A percentile compares a stretch with the other conserved stretches of the same genome.
Conservation (phyloP, 2,113 vertebrate species). For the Herpailurus yagouaroundi region DNA sequence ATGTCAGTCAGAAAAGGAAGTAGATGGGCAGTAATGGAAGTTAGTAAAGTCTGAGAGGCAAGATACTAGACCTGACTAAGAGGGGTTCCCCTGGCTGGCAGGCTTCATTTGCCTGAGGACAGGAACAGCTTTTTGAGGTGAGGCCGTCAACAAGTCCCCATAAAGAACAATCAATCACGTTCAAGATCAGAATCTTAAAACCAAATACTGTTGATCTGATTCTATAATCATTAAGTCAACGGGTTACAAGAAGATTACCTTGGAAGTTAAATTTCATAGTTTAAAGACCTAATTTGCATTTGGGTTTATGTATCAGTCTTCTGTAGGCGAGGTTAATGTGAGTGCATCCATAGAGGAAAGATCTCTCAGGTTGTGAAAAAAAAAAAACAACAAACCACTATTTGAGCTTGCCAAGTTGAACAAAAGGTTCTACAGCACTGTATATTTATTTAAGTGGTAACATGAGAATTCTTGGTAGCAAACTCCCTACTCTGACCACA, state of each 20-base stretch:
- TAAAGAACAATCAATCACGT: neutral
- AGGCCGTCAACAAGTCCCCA: neutral
- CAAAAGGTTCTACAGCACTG: neutral
- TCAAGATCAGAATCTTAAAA: neutral
- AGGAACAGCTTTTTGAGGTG: neutral
- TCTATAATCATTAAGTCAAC: neutral
- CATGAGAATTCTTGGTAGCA: neutral
- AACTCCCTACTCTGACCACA: neutral
- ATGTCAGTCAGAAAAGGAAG: neutral
- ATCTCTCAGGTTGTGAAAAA: neutral
- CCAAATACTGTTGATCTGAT: neutral
- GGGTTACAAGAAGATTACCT: neutral
- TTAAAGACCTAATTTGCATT: constrained; percentile 17
- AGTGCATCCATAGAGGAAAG: neutral
- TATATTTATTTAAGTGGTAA: neutral
- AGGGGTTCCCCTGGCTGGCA: neutral
- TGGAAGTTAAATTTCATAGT: neutral
- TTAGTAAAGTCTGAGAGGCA: neutral
- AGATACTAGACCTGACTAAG: neutral
- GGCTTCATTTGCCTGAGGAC: neutral
- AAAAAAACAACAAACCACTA: neutral
- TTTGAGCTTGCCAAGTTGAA: neutral
- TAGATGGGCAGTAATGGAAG: neutral
- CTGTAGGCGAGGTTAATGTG: neutral
- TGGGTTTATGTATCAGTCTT: neutral